Evolutionary conservation across 2,113 vertebrate species (phyloP), one percentile per base, ranked within the genome.

Genomic region (human): DNA sequence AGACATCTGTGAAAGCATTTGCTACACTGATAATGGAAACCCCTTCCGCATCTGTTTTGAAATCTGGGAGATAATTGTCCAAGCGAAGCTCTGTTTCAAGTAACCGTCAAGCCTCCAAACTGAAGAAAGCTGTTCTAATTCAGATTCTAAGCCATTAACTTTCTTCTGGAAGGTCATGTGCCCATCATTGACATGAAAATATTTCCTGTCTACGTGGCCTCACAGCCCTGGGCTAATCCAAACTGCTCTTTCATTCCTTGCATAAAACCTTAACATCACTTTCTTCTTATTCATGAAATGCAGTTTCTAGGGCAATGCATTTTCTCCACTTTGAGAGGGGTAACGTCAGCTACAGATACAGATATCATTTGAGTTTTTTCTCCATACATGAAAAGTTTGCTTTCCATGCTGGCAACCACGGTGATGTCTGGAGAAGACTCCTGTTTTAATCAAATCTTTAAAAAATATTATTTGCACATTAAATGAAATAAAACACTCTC

Each of bases 21-120:
- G 4, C 9, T 20, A 79, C 14, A 43, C 45, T 87, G 30, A 35
- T 1, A 22, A 12, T 12, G 12, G 68, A 38, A 61, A 75, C 22
- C 61, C 30, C 92, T 90, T 88, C 50, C 66, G 89, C 84, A 83
- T 79, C 40, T 82, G 18, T 72, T 93, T 57, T 95, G 93, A 89
- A 59, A 66, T 14, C 43, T 93, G 81, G 25, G 45, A 78, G 66
- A 22, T 66, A 73, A 10, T 0, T 90, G 72, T 3, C 84, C 59
- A 57, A 27, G 85, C 78, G 23, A 97, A 64, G 7, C 38, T 6
- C 32, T 25, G 17, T 61, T 25, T 81, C 38, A 16, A n/a, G 4
- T 13, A 35, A 68, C 11, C 17, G 45, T 72, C 45, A 61, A 27
- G 45, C 50, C 90, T 70, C 2, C 14, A 17, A 25, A 86, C 16